Evolutionary conservation across 2,888 invertebrate genomes (phyloP).

Genomic region (Microplitis deprimator): DNA sequence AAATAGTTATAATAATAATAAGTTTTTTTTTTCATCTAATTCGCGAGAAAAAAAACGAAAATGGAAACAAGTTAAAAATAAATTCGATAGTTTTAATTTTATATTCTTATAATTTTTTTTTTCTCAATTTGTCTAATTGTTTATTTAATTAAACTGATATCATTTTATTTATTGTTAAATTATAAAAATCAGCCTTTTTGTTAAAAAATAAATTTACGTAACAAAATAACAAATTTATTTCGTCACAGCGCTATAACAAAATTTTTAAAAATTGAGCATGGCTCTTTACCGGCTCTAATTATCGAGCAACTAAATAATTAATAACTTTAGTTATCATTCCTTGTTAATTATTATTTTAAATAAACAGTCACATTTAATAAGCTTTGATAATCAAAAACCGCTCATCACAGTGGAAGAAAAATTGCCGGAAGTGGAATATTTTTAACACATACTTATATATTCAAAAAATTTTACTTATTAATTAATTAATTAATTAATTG

Average conservation of each 20-base stretch:
- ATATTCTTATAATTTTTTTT: not conserved
- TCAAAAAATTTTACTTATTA: not conserved
- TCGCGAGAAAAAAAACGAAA: conserved; percentile 46
- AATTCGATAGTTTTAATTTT: conserved; percentile 50
- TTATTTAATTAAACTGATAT: conserved; percentile 60
- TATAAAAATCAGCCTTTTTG: conserved; percentile 70
- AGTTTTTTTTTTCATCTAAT: not conserved
- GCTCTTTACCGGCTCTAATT: conserved; percentile 51
- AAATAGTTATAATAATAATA: not conserved
- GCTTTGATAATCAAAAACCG: conserved; percentile 4
- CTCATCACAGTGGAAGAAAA: conserved; percentile 48
- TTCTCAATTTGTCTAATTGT: conserved; percentile 14
- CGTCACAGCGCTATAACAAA: conserved; percentile 68
- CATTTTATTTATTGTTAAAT: conserved; percentile 55
- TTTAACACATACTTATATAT: conserved; percentile 33
- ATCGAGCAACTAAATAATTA: conserved; percentile 37
- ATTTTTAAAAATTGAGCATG: conserved; percentile 56
- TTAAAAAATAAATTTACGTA: conserved; percentile 63
- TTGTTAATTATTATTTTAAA: conserved; percentile 2
- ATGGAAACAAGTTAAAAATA: conserved; percentile 55
- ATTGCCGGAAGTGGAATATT: conserved; percentile 49
- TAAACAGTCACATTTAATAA: conserved; percentile 11
- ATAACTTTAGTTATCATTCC: conserved; percentile 33
- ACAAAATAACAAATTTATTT: conserved; percentile 57
- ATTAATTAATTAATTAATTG: not conserved